These are phyloP conservation scores for Conus ventricosus DNA, from an alignment of 1,140 invertebrate genomes.

Conservation along the genomic window DNA sequence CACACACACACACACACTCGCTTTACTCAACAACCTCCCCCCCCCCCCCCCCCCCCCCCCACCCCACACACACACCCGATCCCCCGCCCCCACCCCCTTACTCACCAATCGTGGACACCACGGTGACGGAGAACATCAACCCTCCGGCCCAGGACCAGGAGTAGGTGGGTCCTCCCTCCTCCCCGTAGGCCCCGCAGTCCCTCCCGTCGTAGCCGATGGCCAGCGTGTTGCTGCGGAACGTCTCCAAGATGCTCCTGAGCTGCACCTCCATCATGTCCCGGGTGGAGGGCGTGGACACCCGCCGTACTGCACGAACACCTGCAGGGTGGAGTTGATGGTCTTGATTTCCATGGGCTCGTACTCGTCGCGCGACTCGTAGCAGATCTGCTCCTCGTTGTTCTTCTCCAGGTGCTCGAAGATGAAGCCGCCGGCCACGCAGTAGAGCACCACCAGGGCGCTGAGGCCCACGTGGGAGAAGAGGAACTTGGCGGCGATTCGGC, in stretches of 20 bases:
- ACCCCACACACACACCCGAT: not conserved
- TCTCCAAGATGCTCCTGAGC: conserved; percentile 59
- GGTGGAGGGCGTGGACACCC: conserved; percentile 46
- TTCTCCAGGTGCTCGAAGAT: conserved; percentile 94
- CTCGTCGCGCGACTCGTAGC: conserved; percentile 61
- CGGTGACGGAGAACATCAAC: conserved; percentile 92
- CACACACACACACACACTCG: not conserved
- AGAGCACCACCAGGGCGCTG: conserved; percentile 91
- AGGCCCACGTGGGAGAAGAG: conserved; percentile 96
- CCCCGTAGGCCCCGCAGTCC: conserved; percentile 59
- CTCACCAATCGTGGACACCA: conserved; percentile 97
- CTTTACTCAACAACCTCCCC: not conserved
- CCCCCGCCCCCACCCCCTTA: conserved; percentile 64
- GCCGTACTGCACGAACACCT: conserved; percentile 55
- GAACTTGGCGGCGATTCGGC: conserved; percentile 90
- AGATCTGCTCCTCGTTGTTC: conserved; percentile 77
- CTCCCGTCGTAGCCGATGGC: conserved; percentile 66
- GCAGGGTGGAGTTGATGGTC: conserved; percentile 59
- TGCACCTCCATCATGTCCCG: conserved; percentile 52
- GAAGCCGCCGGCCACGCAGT: conserved; percentile 94
- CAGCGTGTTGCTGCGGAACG: conserved; percentile 67
- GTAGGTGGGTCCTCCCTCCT: conserved; percentile 58
- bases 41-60: not conserved
- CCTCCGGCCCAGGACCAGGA: conserved; percentile 70
- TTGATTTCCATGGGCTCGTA: conserved; percentile 63